A percentile compares a stretch with the other conserved stretches of the same genome.
Conservation (phyloP, 2,797 vertebrate species). For the Vipera ursinii region DNA sequence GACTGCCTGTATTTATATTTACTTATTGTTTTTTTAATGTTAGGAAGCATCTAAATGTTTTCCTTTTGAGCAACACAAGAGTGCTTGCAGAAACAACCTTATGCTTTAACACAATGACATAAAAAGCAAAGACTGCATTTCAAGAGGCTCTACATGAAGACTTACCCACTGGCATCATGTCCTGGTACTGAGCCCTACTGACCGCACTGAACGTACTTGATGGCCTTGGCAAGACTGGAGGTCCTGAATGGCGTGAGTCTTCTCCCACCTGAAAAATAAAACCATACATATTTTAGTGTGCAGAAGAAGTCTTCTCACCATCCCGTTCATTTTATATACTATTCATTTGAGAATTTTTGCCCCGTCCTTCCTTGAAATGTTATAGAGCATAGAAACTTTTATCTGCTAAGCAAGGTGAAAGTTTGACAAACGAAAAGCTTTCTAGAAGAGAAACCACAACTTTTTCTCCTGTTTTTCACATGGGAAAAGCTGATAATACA, state of each 20-base stretch:
- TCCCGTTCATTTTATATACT: background rate
- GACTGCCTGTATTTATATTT: background rate
- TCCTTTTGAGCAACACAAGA: background rate
- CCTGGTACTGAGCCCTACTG: constrained; percentile 89
- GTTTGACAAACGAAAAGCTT: background rate
- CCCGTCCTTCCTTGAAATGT: background rate
- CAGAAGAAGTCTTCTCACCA: background rate
- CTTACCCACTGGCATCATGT: constrained; percentile 94
- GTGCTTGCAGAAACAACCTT: background rate
- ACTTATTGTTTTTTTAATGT: background rate
- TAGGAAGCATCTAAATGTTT: background rate
- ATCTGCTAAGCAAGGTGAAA: background rate
- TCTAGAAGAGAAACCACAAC: background rate
- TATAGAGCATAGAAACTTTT: background rate
- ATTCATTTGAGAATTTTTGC: background rate
- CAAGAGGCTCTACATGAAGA: constrained; percentile 28
- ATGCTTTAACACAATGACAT: background rate
- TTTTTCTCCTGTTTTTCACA: background rate
- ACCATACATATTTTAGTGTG: background rate
- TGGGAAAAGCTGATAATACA: background rate
- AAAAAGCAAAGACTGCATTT: background rate
- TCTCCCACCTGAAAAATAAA: constrained; percentile 83
- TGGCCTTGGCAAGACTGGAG: constrained; percentile 84
- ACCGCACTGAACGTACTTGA: constrained; percentile 93
- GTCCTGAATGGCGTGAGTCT: constrained; percentile 86